Evolutionary conservation across 2,113 vertebrate species (phyloP).

Genomic region (Monopterus albus): DNA sequence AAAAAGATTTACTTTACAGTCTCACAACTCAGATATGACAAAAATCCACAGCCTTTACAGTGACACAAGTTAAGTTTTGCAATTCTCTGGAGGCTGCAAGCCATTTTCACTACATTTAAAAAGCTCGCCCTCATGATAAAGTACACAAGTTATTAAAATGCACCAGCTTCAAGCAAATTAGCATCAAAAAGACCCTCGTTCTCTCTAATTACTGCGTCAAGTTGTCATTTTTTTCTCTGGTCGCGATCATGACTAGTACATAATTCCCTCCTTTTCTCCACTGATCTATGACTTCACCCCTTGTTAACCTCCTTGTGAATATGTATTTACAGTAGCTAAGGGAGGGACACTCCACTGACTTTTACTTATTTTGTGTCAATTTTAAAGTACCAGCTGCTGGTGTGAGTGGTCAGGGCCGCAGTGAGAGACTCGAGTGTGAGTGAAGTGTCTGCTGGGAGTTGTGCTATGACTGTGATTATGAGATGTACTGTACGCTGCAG

Average conservation of each 20-base stretch:
- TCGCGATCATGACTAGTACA: not conserved
- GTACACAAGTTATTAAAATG: no score
- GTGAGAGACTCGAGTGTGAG: constrained; percentile 1
- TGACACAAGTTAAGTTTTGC: constrained; percentile 8
- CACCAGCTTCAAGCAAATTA: constrained; percentile 19
- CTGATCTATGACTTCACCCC: constrained; percentile 10
- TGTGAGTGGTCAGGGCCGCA: not conserved
- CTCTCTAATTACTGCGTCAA: constrained; percentile 41
- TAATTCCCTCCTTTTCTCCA: not conserved
- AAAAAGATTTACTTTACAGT: not conserved
- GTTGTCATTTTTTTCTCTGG: constrained; percentile 14
- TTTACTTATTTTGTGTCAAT: constrained; percentile 7
- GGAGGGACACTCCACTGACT: not conserved
- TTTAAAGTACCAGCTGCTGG: not conserved
- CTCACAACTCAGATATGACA: not conserved
- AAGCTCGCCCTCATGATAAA: constrained; percentile 17
- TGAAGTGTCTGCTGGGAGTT: constrained; percentile 11
- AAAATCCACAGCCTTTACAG: not conserved
- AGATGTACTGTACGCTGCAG: constrained; percentile 17
- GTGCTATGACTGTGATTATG: constrained; percentile 15
- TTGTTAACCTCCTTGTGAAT: constrained; percentile 21
- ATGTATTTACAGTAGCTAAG: constrained; percentile 11
- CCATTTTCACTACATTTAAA: constrained; percentile 8
- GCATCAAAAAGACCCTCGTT: constrained; percentile 10
- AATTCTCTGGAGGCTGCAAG: no score